phyloP scores from a whole-genome alignment of 1,140 invertebrate species.

The Oryctes rhinoceros region DNA sequence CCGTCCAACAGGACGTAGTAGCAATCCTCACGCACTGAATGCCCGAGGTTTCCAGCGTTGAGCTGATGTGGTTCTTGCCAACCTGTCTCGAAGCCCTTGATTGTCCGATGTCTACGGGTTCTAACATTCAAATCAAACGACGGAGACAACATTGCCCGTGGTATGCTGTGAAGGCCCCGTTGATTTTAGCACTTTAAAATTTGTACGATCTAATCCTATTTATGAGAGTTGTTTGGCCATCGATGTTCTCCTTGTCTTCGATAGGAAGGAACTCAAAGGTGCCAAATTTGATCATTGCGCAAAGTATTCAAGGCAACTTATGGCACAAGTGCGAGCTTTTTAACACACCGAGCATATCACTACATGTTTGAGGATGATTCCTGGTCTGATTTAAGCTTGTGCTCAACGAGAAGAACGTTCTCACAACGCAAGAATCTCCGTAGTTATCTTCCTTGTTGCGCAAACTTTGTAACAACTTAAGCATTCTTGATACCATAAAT shows the following conservation, averaged over 20 bases:
- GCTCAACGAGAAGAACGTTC: too few species aligned
- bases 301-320: too few species aligned
- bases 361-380: too few species aligned
- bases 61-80: conserved; percentile 87
- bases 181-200: conserved; percentile 96
- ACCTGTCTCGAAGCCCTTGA: conserved; percentile 95
- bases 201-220: conserved; percentile 84
- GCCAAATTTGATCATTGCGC: too few species aligned
- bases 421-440: too few species aligned
- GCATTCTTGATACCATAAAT: conserved; percentile 65
- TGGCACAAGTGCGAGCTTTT: too few species aligned
- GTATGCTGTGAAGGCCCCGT: conserved; percentile 87
- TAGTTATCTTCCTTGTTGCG: conserved; percentile 56
- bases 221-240: conserved; percentile 67
- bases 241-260: too few species aligned
- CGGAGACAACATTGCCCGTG: conserved; percentile 95
- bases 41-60: conserved; percentile 95
- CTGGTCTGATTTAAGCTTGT: too few species aligned
- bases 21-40: conserved; percentile 95
- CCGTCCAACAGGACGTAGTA: conserved; percentile 92
- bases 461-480: conserved; percentile 68
- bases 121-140: conserved; percentile 86
- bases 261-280: too few species aligned
- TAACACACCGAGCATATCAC: too few species aligned
- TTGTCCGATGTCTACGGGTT: conserved; percentile 98